Base-by-base conservation (phyloP, 2,113 vertebrate species). In the Camelus bactrianus region DNA sequence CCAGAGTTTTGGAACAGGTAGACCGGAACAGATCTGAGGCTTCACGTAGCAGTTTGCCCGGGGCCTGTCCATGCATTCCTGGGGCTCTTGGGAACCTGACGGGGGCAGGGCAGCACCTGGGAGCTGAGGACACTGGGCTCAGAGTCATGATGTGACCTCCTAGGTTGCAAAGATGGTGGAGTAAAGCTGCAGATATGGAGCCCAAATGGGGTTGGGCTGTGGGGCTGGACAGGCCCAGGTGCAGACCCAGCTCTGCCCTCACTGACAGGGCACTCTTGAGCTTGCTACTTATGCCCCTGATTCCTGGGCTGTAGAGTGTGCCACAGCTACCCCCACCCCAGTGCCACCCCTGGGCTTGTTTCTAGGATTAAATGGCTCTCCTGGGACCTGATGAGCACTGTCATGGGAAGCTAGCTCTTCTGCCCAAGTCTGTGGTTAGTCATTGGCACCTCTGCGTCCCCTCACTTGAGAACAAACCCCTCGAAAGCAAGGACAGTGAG, bases 351-450 rank as follows among this genome's bases (percentile, higher is more conserved):
- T 56, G 8, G 16, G 32, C 16, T 42, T 32, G 54, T 14, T 48
- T 38, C 32, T 19, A 20, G 38, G 50, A 15, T 54, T 64, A 42
- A 60, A 11, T 60, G 65, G 17, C 62, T 56, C 58, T 2, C 50
- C 12, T 52, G 32, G 52, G 13, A 28, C 75, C 54, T 82, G 62
- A 16, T 14, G n/a, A 50, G 16, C 9, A 4, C n/a, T 73, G 0
- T 12, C 54, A 32, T 5, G 17, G 54, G 50, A 58, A n/a, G 11
- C 38, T 46, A 10, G 20, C 79, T 28, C 64, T 81, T 79, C 50
- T 10, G 3, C 56, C 24, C 3, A 0, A 0, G 5, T 79, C 5
- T 16, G n/a, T 67, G 42, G 24, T 12, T 30, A 17, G 2, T 13
- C 24, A 12, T 32, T 50, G 60, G 62, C 69, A 56, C 38, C 8